Conservation (phyloP, 2,797 vertebrate genomes). For the Crenuchus spilurus region DNA sequence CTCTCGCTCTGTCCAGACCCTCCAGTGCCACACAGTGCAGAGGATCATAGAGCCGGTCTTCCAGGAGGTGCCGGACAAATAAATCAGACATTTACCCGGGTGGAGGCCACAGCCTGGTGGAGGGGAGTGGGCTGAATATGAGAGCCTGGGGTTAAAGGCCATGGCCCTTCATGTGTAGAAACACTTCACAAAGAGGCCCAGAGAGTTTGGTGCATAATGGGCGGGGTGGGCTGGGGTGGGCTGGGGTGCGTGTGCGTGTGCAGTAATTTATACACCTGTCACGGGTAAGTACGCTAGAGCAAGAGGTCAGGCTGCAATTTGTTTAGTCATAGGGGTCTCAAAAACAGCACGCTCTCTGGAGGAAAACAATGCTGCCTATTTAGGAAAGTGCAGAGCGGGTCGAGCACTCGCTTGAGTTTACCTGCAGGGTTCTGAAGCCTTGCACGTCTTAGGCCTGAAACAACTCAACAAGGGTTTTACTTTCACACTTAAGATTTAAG, state of each 20-base stretch:
- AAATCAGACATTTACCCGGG: constrained; percentile 48
- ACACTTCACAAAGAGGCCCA: constrained; percentile 62
- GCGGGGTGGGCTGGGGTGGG: constrained; percentile 38
- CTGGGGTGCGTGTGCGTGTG: neutral
- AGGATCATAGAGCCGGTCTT: constrained; percentile 35
- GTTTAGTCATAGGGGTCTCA: constrained; percentile 61
- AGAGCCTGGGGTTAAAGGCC: constrained; percentile 60
- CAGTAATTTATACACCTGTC: constrained; percentile 69
- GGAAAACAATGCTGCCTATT: constrained; percentile 46
- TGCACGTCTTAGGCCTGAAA: neutral
- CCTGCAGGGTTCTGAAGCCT: neutral
- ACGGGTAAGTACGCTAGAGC: constrained; percentile 54
- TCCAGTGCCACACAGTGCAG: constrained; percentile 29
- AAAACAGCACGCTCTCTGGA: constrained; percentile 54
- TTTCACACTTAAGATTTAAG: too few relatives aligned
- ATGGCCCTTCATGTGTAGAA: constrained; percentile 58
- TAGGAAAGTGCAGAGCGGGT: constrained; percentile 2
- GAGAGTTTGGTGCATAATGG: constrained; percentile 44
- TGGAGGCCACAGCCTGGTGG: constrained; percentile 28
- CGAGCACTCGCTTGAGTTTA: constrained; percentile 5
- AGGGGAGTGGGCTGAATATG: constrained; percentile 48
- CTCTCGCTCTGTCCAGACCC: neutral
- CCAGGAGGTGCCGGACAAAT: constrained; percentile 38
- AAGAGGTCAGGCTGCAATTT: constrained; percentile 64
- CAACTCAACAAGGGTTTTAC: too few relatives aligned